Conservation (phyloP, 2,888 invertebrate species). For the Pegoplata infirma region DNA sequence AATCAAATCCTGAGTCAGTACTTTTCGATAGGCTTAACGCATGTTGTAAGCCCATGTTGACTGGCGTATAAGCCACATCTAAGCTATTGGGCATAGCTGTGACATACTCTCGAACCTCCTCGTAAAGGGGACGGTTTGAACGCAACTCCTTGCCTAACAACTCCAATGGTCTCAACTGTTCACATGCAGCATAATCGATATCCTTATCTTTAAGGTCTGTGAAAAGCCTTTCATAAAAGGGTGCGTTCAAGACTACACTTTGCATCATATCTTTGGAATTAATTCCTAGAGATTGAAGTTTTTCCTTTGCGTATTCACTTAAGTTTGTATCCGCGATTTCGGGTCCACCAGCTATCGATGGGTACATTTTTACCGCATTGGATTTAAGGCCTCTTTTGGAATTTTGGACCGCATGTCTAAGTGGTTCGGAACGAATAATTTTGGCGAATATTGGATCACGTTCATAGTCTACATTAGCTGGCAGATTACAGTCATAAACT, state of each 20-base stretch:
- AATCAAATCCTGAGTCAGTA: constrained; percentile 76
- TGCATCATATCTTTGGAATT: constrained; percentile 80
- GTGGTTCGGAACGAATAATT: constrained; percentile 73
- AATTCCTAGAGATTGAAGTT: constrained; percentile 80
- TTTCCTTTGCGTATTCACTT: constrained; percentile 77
- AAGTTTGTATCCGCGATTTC: constrained; percentile 77
- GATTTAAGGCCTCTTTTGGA: constrained; percentile 45
- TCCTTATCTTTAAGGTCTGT: constrained; percentile 80
- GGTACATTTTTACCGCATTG: constrained; percentile 77
- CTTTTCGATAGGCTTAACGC: constrained; percentile 71
- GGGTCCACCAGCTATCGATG: constrained; percentile 75
- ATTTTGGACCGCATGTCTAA: constrained; percentile 70
- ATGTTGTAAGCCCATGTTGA: constrained; percentile 47
- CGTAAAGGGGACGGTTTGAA: constrained; percentile 80
- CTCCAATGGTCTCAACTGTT: constrained; percentile 80
- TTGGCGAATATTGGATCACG: constrained; percentile 74
- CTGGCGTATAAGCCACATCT: constrained; percentile 66
- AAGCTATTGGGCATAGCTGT: constrained; percentile 75
- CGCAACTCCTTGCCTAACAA: constrained; percentile 80
- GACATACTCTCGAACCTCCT: constrained; percentile 80
- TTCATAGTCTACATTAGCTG: constrained; percentile 73
- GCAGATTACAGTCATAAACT: constrained; percentile 73
- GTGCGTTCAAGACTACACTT: constrained; percentile 81
- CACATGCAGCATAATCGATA: constrained; percentile 79
- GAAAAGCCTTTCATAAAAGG: constrained; percentile 81